Base-by-base conservation (phyloP, 1,140 invertebrate genomes). In the Pseudomyrmex cubaensis region DNA sequence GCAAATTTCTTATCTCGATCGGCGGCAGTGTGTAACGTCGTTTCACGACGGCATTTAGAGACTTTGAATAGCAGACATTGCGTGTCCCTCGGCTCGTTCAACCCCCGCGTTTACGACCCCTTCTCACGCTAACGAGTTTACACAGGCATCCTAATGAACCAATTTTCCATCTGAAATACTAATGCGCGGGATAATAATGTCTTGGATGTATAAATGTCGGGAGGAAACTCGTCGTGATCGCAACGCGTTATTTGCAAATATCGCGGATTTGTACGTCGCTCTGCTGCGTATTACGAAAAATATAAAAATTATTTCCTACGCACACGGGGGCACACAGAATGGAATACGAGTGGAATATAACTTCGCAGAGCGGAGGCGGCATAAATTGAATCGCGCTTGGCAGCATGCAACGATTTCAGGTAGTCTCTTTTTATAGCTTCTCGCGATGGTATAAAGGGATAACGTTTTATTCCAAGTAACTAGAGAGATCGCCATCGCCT, bases 61-160 rank as follows among this genome's bases (percentile, higher is more conserved):
- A 76, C 61, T 73, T 62, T 62, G 73, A 88, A 75, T 85, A 70
- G 46, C 78, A 87, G 78, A 87, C 85, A 70, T 90, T 89, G 90
- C 90, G 85, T 91, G 90, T 82, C 69, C 77, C 77, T 67, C 15
- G 73, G 86, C 86, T 87, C 83, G 88, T 91, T 90, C 86, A 90
- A 88, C 89, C 64, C 64, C 86, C 87, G 77, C 64, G 74, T 85
- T 77, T 88, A 90, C 77, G 83, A 75, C 70, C 59, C 72, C 52
- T 88, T 84, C 80, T 85, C 89, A 90, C 87, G 89, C 89, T 85
- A 90, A 74, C 73, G 20, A 17, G 46, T 87, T 82, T 76, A 66
- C 82, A 69, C 56, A 44, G 22, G 25, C 44, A 77, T 83, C 52
- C 20, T 61, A 74, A 88, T 50, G 46, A 85, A 64, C 77, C 78